Conservation (phyloP, 2,888 invertebrate species). For the Alcis repandata region DNA sequence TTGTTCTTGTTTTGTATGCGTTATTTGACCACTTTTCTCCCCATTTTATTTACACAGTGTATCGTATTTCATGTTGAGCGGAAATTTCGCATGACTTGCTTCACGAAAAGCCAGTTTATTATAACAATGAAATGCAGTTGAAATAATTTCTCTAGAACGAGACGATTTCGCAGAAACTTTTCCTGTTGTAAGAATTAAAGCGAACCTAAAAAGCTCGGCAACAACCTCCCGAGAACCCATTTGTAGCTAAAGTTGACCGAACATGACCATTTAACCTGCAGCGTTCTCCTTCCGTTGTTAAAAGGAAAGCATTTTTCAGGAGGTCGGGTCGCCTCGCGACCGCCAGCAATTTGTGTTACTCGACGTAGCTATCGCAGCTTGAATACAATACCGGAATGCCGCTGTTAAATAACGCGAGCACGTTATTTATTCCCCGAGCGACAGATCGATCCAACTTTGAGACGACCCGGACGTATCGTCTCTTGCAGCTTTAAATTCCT, state of each 20-base stretch:
- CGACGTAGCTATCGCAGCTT: slow-evolving; percentile 59
- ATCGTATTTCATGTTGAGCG: slow-evolving; percentile 13
- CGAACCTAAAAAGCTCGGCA: slow-evolving; percentile 40
- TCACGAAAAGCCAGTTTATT: slow-evolving; percentile 11
- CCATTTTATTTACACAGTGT: slow-evolving; percentile 6
- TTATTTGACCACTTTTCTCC: slow-evolving; percentile 2
- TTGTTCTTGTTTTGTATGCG: slow-evolving; percentile 30
- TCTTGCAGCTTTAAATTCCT: slow-evolving; percentile 35
- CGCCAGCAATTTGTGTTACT: slow-evolving; percentile 73
- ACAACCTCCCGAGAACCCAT: slow-evolving; percentile 52
- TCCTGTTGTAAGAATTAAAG: slow-evolving; percentile 37
- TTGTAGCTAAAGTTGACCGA: slow-evolving; percentile 69
- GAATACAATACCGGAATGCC: slow-evolving; percentile 68
- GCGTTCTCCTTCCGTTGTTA: slow-evolving; percentile 63
- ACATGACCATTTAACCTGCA: slow-evolving; percentile 72
- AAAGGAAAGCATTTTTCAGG: slow-evolving; percentile 74
- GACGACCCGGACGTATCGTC: slow-evolving; percentile 44
- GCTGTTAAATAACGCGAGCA: slow-evolving; percentile 70
- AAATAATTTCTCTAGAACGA: slow-evolving; percentile 19
- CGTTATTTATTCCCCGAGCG: slow-evolving; percentile 67
- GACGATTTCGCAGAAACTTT: slow-evolving; percentile 35
- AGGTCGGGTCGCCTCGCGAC: slow-evolving; percentile 53
- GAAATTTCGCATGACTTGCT: slow-evolving; percentile 12
- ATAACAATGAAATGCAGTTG: slow-evolving; percentile 18
- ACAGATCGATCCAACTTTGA: slow-evolving; percentile 63